These are phyloP conservation scores for Tetraneura akinire DNA, from an alignment of 1,140 invertebrate genomes.

Conservation along the genomic window DNA sequence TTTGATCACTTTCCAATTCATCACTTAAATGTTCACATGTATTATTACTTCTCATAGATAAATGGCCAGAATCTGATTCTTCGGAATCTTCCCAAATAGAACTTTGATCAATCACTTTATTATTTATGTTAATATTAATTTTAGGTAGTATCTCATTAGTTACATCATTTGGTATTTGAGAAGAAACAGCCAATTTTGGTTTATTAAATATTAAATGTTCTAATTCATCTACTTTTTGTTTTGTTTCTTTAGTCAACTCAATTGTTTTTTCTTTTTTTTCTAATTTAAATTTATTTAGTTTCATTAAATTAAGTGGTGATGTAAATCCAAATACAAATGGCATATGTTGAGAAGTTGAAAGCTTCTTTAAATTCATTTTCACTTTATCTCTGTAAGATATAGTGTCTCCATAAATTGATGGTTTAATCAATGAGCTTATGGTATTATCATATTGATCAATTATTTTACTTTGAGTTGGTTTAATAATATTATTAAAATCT, in stretches of 20 bases:
- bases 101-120: not conserved
- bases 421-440: not conserved
- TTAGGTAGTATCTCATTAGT: not conserved
- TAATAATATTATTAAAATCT: not conserved
- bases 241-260: not conserved
- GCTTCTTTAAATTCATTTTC: slow-evolving; percentile 46
- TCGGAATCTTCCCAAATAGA: not conserved
- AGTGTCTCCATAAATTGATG: not conserved
- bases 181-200: not conserved
- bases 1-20: not conserved
- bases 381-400: slow-evolving; percentile 39
- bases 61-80: not conserved
- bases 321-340: slow-evolving; percentile 31
- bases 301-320: not conserved
- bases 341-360: slow-evolving; percentile 1
- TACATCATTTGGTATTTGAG: not conserved
- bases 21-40: not conserved
- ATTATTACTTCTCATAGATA: not conserved
- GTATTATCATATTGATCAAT: not conserved
- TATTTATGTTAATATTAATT: not conserved
- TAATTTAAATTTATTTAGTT: not conserved
- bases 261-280: not conserved
- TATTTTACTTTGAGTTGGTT: not conserved
- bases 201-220: not conserved
- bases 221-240: not conserved